phyloP scores from a whole-genome alignment of 2,888 invertebrate species.

The Parochlus steinenii region DNA sequence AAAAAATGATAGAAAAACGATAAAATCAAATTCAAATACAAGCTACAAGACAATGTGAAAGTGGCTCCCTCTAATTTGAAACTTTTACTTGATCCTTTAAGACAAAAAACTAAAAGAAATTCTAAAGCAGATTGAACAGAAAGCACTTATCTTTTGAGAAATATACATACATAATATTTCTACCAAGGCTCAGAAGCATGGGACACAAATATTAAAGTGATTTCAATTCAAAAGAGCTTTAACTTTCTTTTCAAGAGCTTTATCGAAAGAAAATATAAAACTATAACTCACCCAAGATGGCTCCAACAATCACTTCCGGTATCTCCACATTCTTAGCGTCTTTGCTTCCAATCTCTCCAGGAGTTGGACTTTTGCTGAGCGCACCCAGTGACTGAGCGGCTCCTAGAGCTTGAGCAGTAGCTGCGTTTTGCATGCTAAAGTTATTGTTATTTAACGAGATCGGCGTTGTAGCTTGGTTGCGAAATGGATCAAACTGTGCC shows the following conservation, averaged over 20 bases:
- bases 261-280: background rate
- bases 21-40: no score
- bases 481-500: conserved; percentile 48
- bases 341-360: conserved; percentile 58
- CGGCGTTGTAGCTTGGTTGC: conserved; percentile 55
- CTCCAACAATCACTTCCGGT: conserved; percentile 90
- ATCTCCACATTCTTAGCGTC: conserved; percentile 88
- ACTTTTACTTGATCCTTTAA: no score
- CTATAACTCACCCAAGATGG: conserved; percentile 62
- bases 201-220: background rate
- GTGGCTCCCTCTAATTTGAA: no score
- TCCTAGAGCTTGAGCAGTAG: conserved; percentile 33
- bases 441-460: conserved; percentile 73
- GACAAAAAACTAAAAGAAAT: no score
- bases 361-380: conserved; percentile 67
- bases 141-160: no score
- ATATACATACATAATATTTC: no score
- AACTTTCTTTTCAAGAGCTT: background rate
- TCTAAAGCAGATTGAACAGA: no score
- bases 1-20: conserved; percentile 9
- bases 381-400: conserved; percentile 49
- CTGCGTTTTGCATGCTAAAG: conserved; percentile 53
- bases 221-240: background rate
- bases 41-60: no score
- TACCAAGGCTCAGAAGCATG: conserved; percentile 2